Evolutionary conservation across 2,113 vertebrate species (phyloP).

Genomic region (Riparia riparia): DNA sequence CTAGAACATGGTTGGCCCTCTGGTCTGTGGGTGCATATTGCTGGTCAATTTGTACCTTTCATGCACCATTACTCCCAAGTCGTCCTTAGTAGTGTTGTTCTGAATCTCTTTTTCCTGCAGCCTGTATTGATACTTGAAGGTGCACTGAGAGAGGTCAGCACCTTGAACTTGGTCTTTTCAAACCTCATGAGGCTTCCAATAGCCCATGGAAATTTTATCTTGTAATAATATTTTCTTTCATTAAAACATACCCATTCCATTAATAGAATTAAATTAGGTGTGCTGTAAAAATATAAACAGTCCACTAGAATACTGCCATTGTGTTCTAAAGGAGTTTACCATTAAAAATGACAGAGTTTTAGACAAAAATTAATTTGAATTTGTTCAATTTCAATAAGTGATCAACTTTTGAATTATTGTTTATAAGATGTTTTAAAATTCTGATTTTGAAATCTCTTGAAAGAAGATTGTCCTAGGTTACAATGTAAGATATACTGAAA

Average conservation of each 20-base stretch:
- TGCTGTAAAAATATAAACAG: neutral
- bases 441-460: constrained; percentile 9
- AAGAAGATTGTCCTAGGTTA: neutral
- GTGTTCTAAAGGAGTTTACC: neutral
- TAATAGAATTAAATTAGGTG: neutral
- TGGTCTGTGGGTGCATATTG: neutral
- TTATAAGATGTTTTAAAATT: neutral
- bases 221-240: neutral
- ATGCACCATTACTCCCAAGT: neutral
- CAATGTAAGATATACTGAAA: too few species aligned
- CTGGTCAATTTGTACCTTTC: neutral
- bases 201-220: neutral
- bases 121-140: too few species aligned
- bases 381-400: neutral
- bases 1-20: fast-evolving
- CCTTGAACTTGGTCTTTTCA: neutral
- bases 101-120: neutral
- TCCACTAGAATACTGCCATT: neutral
- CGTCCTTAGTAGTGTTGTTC: neutral
- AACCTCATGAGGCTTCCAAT: neutral
- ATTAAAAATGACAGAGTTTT: neutral
- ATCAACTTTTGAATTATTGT: neutral
- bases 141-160: neutral
- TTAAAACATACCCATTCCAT: neutral
- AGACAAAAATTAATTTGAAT: neutral